A percentile compares a stretch with the other conserved stretches of the same genome.
Evolutionary conservation across 2,113 vertebrate genomes (phyloP).

Genomic region (Chloroceryle aenea): DNA sequence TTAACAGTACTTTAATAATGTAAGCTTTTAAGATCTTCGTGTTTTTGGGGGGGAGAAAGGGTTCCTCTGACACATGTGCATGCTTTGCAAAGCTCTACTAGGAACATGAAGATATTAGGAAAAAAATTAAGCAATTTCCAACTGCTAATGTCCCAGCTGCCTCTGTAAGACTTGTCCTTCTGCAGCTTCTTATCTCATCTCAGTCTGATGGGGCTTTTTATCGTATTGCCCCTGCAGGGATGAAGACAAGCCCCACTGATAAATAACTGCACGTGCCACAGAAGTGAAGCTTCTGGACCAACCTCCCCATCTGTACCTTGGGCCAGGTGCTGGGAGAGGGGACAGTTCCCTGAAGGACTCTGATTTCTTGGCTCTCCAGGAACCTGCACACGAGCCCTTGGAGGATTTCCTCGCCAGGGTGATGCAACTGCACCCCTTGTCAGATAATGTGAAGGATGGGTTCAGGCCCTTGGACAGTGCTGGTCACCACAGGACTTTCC

Average conservation of each 20-base stretch:
- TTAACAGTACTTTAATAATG: neutral
- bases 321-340: neutral
- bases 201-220: neutral
- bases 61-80: neutral
- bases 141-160: neutral
- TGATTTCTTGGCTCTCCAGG: neutral
- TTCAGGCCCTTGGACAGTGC: neutral
- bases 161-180: neutral
- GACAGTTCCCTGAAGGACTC: neutral
- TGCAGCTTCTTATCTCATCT: neutral
- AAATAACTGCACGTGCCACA: neutral
- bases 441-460: neutral
- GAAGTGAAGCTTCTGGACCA: neutral
- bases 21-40: neutral
- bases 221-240: neutral
- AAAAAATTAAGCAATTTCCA: neutral
- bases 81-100: neutral
- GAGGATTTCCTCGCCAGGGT: neutral
- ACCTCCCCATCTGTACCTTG: neutral
- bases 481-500: neutral
- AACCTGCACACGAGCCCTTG: fast-evolving
- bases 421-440: neutral
- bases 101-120: neutral
- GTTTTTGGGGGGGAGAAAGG: fast-evolving
- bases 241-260: neutral